Percentiles rank a stretch among this genome's conserved stretches.
These are phyloP conservation scores for Astatoreochromis straeleni DNA, from an alignment of 2,113 vertebrate species.

Conservation along the genomic window DNA sequence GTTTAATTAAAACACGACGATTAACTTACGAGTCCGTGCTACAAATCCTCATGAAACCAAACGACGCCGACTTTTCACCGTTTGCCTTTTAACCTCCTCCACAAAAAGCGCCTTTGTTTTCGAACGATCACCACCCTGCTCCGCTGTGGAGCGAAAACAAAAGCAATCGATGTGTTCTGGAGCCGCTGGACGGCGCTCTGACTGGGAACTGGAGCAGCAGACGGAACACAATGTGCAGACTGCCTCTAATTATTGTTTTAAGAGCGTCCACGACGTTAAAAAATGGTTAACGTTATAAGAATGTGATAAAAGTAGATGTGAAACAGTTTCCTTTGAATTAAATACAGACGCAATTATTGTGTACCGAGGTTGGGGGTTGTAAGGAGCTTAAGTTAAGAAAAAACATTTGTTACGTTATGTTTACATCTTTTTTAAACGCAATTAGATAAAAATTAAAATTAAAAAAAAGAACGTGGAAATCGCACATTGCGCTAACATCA, in stretches of 20 bases:
- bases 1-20: not conserved
- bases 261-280: not conserved
- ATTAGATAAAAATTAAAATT: not conserved
- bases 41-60: not conserved
- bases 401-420: not conserved
- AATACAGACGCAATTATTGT: not conserved
- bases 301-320: not conserved
- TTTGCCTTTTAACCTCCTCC: not conserved
- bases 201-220: not conserved
- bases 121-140: not conserved
- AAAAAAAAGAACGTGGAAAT: not conserved
- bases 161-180: not conserved
- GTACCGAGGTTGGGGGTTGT: fast-evolving
- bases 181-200: constrained; percentile 32
- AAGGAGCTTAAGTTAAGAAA: not conserved
- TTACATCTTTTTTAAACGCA: not conserved
- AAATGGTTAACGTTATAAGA: not conserved
- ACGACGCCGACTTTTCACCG: not conserved
- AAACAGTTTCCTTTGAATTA: not conserved
- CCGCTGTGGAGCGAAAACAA: not conserved
- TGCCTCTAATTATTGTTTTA: fast-evolving
- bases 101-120: not conserved
- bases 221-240: not conserved
- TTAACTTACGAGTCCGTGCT: not conserved
- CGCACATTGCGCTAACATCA: not conserved